phyloP scores from a whole-genome alignment of 1,140 invertebrate genomes.

The Sycophila sp. region DNA sequence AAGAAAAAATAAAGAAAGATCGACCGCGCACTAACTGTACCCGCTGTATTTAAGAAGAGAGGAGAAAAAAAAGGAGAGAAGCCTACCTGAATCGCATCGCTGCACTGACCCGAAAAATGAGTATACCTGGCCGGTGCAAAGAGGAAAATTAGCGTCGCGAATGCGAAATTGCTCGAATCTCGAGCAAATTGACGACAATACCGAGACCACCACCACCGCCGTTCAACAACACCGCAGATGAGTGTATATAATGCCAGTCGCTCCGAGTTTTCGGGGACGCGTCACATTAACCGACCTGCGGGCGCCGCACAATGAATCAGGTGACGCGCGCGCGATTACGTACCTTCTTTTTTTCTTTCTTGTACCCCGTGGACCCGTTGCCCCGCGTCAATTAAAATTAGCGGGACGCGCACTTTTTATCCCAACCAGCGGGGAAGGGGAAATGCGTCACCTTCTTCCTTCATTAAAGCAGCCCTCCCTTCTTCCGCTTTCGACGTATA shows the following conservation, averaged over 20 bases:
- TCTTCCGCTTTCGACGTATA: not conserved
- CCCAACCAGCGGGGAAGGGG: not conserved
- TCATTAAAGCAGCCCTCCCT: not conserved
- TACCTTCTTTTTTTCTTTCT: not conserved
- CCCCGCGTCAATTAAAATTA: constrained; percentile 24
- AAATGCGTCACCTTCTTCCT: not conserved
- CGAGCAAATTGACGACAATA: constrained; percentile 4
- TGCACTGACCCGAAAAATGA: not conserved
- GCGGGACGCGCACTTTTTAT: not conserved
- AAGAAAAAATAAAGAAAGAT: no score
- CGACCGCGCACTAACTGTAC: no score
- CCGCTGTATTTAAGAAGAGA: no score
- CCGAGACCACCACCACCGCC: no score
- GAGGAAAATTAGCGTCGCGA: constrained; percentile 1
- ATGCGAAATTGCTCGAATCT: constrained; percentile 2
- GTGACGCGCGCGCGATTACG: no score
- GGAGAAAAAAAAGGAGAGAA: no score
- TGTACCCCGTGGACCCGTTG: not conserved
- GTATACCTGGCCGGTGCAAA: not conserved
- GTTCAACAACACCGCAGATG: no score
- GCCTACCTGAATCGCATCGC: no score
- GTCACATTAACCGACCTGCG: no score
- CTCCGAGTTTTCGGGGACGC: not conserved
- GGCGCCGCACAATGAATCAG: constrained; percentile 1
- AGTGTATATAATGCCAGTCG: no score